Percentiles rank a stretch among this genome's conserved stretches.
Conservation (phyloP, 2,113 vertebrate species). For the Noctilio leporinus region DNA sequence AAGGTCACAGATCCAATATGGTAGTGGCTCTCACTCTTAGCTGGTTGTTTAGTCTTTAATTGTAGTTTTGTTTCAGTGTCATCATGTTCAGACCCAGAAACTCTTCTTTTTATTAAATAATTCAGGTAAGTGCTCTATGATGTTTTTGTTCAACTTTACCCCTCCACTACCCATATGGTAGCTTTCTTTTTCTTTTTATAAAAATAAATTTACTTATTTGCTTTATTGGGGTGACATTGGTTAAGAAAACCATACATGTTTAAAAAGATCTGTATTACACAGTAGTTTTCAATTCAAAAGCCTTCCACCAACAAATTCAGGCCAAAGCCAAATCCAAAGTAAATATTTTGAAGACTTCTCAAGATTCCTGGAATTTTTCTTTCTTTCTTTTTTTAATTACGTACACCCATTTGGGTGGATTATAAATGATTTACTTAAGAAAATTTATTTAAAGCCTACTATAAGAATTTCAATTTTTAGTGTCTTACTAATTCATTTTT, state of each 20-base stretch:
- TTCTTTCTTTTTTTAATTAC: neutral
- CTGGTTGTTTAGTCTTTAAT: slow-evolving; percentile 68
- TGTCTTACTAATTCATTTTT: slow-evolving; percentile 4
- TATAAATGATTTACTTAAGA: slow-evolving; percentile 23
- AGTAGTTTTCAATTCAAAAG: neutral
- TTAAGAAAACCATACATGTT: no score
- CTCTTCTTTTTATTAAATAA: slow-evolving; percentile 38
- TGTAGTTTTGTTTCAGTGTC: slow-evolving; percentile 27
- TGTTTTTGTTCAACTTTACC: neutral
- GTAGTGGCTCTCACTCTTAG: slow-evolving; percentile 54
- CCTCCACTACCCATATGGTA: neutral
- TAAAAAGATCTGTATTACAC: no score
- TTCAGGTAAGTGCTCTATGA: neutral
- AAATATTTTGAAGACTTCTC: neutral
- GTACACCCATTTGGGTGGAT: neutral
- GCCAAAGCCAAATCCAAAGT: neutral
- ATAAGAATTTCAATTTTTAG: neutral
- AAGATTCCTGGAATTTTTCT: neutral
- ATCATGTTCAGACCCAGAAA: slow-evolving; percentile 48
- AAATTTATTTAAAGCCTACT: neutral
- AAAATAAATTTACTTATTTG: no score
- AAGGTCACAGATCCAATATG: slow-evolving; percentile 69
- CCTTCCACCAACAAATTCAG: neutral
- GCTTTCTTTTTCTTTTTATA: neutral
- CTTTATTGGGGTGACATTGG: no score